Conservation (phyloP, 2,888 invertebrate genomes). For the Hesperia comma region DNA sequence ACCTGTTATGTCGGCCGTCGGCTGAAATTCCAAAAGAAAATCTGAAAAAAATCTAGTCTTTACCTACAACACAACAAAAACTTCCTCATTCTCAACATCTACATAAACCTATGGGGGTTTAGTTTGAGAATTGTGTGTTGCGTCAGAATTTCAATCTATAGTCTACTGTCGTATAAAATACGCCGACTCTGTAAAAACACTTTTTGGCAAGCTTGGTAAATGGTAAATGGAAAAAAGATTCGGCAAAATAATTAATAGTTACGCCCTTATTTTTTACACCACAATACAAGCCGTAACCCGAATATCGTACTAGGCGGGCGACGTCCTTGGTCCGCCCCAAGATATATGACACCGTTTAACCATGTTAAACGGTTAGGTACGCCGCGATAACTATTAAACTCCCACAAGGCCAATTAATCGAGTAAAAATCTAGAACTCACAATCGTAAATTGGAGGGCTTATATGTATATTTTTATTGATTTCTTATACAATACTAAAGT, state of each 20-base stretch:
- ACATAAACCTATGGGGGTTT: too few species aligned
- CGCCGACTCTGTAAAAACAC: too few species aligned
- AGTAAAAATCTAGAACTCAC: constrained; percentile 19
- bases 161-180: too few species aligned
- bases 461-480: too few species aligned
- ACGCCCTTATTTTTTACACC: neutral
- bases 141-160: too few species aligned
- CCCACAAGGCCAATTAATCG: constrained; percentile 32
- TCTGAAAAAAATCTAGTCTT: too few species aligned
- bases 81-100: too few species aligned
- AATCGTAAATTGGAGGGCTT: neutral
- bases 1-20: too few species aligned
- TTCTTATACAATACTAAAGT: too few species aligned
- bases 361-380: constrained; percentile 29
- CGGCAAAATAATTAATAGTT: constrained; percentile 1
- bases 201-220: neutral
- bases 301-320: constrained; percentile 36
- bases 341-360: constrained; percentile 41
- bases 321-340: constrained; percentile 43
- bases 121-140: too few species aligned
- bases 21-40: too few species aligned
- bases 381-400: constrained; percentile 24
- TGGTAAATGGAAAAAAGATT: neutral
- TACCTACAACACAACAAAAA: too few species aligned
- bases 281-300: neutral